These are phyloP conservation scores for Cydia splendana DNA, from an alignment of 1,140 invertebrate species.

Conservation along the genomic window DNA sequence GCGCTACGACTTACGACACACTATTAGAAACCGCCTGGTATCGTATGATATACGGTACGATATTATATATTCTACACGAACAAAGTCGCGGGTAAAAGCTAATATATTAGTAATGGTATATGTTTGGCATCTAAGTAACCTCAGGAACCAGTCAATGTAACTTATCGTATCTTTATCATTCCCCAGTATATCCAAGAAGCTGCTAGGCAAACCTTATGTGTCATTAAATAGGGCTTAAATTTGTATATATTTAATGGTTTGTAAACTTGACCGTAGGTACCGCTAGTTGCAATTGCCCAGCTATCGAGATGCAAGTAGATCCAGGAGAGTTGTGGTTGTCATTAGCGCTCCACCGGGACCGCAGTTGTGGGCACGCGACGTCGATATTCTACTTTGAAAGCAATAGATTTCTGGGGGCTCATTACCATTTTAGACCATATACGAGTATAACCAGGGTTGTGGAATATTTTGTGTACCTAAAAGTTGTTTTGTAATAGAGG, in stretches of 20 bases:
- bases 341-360: constrained; percentile 4
- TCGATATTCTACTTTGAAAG: neutral
- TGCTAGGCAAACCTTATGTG: neutral
- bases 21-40: neutral
- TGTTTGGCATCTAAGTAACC: neutral
- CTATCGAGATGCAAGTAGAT: constrained; percentile 14
- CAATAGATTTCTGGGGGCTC: neutral
- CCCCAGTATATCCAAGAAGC: neutral
- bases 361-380: constrained; percentile 3
- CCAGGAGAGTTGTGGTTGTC: constrained; percentile 14
- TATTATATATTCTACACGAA: neutral
- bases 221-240: neutral
- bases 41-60: neutral
- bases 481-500: neutral
- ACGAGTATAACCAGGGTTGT: too few relatives aligned
- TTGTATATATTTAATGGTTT: neutral
- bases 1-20: constrained; percentile 3
- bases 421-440: too few relatives aligned
- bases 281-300: neutral
- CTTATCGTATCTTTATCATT: neutral
- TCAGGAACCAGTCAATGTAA: neutral
- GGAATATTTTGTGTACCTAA: neutral
- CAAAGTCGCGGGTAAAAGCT: neutral
- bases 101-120: too few relatives aligned
- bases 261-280: constrained; percentile 6